Conservation (phyloP, 37 sponge, comb jelly and placozoan species). For the Petrosia ficiformis region DNA sequence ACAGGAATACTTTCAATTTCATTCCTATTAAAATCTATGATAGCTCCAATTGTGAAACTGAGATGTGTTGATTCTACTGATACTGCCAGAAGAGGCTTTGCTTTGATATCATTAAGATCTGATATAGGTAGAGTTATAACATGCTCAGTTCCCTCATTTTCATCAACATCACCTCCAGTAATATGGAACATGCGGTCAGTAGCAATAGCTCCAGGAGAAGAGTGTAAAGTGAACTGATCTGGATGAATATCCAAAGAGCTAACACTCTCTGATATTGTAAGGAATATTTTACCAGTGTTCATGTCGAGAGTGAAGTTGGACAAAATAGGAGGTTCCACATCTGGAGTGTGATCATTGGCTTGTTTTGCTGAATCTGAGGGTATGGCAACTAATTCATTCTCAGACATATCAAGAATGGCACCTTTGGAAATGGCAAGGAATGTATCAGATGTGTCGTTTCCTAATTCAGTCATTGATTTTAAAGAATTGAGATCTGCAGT, state of each 20-base stretch:
- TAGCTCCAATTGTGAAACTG: constrained; percentile 41
- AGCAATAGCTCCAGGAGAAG: constrained; percentile 8
- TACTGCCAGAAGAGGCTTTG: constrained; percentile 49
- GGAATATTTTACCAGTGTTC: constrained; percentile 31
- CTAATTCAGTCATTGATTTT: constrained; percentile 54
- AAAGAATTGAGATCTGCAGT: constrained; percentile 61
- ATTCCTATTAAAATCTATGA: constrained; percentile 54
- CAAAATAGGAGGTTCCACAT: constrained; percentile 61
- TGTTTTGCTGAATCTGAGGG: constrained; percentile 12
- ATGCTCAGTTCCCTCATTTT: constrained; percentile 27
- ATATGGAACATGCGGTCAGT: constrained; percentile 5
- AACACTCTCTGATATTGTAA: constrained; percentile 80
- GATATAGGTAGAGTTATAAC: constrained; percentile 25
- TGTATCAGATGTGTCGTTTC: constrained; percentile 32
- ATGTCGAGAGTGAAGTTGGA: constrained; percentile 73
- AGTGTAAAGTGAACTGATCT: constrained; percentile 54
- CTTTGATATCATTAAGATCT: constrained; percentile 79
- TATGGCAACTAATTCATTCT: constrained; percentile 44
- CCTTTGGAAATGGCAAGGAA: constrained; percentile 51
- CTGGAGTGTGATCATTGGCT: constrained; percentile 29
- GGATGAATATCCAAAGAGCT: constrained; percentile 28
- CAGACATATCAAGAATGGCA: constrained; percentile 69
- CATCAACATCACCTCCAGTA: constrained; percentile 32
- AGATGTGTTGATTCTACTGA: constrained; percentile 73
- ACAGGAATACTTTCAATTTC: constrained; percentile 30